These are phyloP conservation scores for Lagopus leucura DNA, from an alignment of 2,113 vertebrate species.

Conservation along the genomic window DNA sequence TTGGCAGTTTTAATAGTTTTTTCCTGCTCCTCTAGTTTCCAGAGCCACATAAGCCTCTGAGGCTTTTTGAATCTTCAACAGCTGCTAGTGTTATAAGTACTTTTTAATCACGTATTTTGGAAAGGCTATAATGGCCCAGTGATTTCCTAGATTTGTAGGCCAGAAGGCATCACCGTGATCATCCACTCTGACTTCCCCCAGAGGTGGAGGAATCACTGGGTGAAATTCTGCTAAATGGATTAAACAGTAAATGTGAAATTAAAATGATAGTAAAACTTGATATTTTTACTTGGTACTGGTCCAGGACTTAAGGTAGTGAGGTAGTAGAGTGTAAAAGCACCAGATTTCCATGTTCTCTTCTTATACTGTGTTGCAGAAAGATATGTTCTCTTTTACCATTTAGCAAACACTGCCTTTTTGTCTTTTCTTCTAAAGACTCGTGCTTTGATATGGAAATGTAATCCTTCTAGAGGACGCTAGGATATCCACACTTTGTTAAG, in stretches of 20 bases:
- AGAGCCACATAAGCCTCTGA: conserved; percentile 35
- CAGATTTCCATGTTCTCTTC: neutral
- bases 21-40: neutral
- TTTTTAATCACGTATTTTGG: conserved; percentile 63
- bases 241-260: conserved; percentile 56
- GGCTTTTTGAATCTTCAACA: conserved; percentile 32
- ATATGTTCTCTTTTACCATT: neutral
- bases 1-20: neutral
- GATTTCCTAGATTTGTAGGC: conserved; percentile 58
- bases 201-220: conserved; percentile 26
- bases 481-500: neutral
- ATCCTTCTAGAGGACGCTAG: neutral
- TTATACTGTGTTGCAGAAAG: neutral
- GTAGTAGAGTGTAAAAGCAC: neutral
- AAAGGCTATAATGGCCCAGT: conserved; percentile 47
- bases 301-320: conserved; percentile 37
- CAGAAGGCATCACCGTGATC: conserved; percentile 50
- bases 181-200: conserved; percentile 44
- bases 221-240: conserved; percentile 64
- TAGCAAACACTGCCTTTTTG: neutral
- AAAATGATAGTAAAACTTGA: conserved; percentile 27
- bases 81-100: conserved; percentile 47
- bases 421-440: neutral
- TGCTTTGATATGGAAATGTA: neutral
- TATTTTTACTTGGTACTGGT: conserved; percentile 29